Conservation (phyloP, 2,113 vertebrate genomes). For the Pedionomus torquatus region DNA sequence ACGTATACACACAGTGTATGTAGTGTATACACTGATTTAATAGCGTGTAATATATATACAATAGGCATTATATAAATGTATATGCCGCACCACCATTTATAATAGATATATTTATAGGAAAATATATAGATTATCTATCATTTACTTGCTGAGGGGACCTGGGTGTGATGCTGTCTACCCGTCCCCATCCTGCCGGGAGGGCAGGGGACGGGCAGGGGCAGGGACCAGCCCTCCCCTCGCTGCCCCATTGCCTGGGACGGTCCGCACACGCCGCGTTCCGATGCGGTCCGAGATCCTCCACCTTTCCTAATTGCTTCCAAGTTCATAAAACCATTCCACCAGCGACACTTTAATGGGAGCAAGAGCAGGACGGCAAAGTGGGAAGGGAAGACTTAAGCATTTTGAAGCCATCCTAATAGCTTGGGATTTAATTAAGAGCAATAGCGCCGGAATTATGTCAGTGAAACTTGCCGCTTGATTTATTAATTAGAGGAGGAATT, state of each 20-base stretch:
- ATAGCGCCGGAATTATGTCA: conserved; percentile 46
- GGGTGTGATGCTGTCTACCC: neutral
- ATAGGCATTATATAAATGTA: neutral
- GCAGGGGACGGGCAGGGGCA: neutral
- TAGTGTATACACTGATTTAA: neutral
- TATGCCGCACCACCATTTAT: neutral
- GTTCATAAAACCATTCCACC: neutral
- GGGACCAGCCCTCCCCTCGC: neutral
- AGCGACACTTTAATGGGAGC: neutral
- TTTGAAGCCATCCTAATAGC: conserved; percentile 14
- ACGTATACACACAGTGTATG: neutral
- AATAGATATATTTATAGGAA: neutral
- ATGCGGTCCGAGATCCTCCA: neutral
- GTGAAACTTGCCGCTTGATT: conserved; percentile 54
- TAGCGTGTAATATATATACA: accelerated
- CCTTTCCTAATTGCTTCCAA: neutral
- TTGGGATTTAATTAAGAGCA: conserved; percentile 54
- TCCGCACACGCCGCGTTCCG: neutral
- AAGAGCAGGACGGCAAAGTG: neutral
- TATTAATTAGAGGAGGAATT: conserved; percentile 63
- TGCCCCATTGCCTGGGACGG: neutral
- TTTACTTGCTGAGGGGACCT: accelerated
- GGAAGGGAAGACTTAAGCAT: neutral
- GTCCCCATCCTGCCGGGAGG: neutral
- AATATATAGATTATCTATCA: neutral